A percentile compares a stretch with the other conserved stretches of the same genome.
Evolutionary conservation across 1,140 invertebrate species (phyloP).

Genomic region (Pteromalus puparum): DNA sequence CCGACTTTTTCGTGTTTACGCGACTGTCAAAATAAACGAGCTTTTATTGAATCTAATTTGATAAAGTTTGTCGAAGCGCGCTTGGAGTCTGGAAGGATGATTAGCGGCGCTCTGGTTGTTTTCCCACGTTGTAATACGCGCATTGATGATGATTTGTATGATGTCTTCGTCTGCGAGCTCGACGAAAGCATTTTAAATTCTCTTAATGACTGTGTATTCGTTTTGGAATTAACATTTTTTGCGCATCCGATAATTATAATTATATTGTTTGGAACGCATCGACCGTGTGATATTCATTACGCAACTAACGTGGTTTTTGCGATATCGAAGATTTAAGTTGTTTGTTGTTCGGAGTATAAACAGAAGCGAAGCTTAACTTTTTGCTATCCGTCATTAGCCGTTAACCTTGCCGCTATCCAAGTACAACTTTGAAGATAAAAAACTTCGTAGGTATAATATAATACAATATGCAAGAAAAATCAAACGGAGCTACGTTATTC

Average conservation of each 20-base stretch:
- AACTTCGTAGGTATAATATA: neutral
- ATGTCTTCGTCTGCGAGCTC: neutral
- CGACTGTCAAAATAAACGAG: conserved; percentile 30
- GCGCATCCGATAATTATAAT: too few relatives aligned
- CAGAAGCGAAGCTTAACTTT: neutral
- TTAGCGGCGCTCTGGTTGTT: conserved; percentile 27
- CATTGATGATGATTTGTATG: conserved; percentile 10
- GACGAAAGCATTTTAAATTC: neutral
- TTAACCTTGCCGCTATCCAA: neutral
- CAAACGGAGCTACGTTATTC: too few relatives aligned
- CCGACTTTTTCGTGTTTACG: conserved; percentile 5
- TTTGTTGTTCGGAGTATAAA: neutral
- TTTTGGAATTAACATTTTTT: too few relatives aligned
- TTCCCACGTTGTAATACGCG: neutral
- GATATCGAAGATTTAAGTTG: neutral
- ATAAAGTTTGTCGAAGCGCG: conserved; percentile 5
- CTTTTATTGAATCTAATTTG: conserved; percentile 38
- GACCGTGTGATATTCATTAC: neutral
- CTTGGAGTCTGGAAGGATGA: conserved; percentile 1
- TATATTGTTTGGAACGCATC: too few relatives aligned
- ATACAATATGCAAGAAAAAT: too few relatives aligned
- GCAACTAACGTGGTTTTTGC: neutral
- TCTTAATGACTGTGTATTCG: too few relatives aligned
- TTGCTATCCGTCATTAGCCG: neutral
- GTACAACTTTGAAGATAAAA: neutral